Evolutionary conservation across 1,140 invertebrate genomes (phyloP).

Genomic region (Leptopilina boulardi): DNA sequence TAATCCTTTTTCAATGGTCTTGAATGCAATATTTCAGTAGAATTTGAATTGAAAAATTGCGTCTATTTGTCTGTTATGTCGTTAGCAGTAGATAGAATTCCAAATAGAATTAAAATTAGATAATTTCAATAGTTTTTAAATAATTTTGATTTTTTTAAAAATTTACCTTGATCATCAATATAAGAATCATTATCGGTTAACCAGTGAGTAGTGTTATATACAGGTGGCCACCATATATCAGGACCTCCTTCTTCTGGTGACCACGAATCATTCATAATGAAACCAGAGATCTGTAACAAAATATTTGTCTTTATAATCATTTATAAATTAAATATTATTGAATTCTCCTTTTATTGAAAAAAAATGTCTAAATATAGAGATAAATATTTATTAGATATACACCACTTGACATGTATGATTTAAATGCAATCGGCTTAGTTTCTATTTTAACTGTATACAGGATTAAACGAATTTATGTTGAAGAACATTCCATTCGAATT

Average conservation of each 20-base stretch:
- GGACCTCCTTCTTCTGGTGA: constrained; percentile 43
- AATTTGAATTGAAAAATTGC: too few species aligned
- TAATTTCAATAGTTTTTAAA: too few species aligned
- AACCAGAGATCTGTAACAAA: constrained; percentile 2
- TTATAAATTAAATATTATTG: too few species aligned
- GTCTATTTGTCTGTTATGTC: too few species aligned
- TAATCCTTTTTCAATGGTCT: neutral
- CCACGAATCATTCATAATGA: constrained; percentile 53
- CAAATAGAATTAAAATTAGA: too few species aligned
- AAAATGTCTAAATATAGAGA: neutral
- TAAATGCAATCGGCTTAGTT: neutral
- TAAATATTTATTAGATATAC: too few species aligned
- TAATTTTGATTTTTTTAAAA: neutral
- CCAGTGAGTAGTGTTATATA: constrained; percentile 45
- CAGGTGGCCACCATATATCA: constrained; percentile 36
- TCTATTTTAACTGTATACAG: neutral
- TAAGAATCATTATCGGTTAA: constrained; percentile 37
- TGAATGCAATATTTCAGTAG: too few species aligned
- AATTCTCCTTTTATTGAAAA: too few species aligned
- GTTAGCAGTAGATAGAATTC: too few species aligned
- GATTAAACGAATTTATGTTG: neutral
- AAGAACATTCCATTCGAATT: constrained; percentile 9
- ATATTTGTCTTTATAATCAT: too few species aligned
- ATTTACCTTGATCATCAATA: constrained; percentile 53
- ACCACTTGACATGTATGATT: neutral